Evolutionary conservation across 2,888 invertebrate genomes (phyloP), one percentile per base, ranked within the genome.

Genomic region (Micoletzkya japonica): DNA sequence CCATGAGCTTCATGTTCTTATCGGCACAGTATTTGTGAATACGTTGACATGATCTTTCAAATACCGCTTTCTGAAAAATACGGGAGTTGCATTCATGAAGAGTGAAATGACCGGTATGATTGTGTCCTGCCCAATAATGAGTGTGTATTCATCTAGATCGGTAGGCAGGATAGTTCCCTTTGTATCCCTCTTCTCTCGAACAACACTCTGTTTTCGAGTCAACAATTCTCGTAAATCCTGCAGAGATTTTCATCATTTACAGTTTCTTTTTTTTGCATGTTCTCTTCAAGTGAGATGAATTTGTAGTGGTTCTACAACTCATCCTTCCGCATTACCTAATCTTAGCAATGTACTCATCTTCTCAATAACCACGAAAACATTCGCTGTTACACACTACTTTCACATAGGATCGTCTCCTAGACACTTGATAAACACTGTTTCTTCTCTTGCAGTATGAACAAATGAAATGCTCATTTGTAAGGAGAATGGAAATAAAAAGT

Each of bases 1-100:
- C 84, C 17, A 79, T 78, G 20, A 84, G 72, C 36, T 82, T 78
- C 74, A 77, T 77, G 20, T 77, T 75, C 30, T 73, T 71, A 30
- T 84, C 82, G 0, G 83, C 76, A 56, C 85, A 85, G 61, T 77
- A 81, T 17, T 77, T 72, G 67, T 85, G 85, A n/a, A 85, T 78
- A 49, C 81, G 76, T 7, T 77, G 73, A 57, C 84, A 84, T 1
- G 84, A 85, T 28, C 74, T 71, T 58, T 82, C 83, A 50, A 83
- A 77, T 26, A 83, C 81, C 28, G 77, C 73, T 73, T 76, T 80
- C 82, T 81, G 58, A 14, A 74, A 66, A 2, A n/a, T 61, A n/a
- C 2, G 14, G 17, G 10, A 24, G 4, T n/a, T 1, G 1, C 24
- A 26, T 52, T 24, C 44, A 44, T 14, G 20, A 14, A 44, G 20